Conservation (phyloP, 2,113 vertebrate species). For the Dicrurus megarhynchus region DNA sequence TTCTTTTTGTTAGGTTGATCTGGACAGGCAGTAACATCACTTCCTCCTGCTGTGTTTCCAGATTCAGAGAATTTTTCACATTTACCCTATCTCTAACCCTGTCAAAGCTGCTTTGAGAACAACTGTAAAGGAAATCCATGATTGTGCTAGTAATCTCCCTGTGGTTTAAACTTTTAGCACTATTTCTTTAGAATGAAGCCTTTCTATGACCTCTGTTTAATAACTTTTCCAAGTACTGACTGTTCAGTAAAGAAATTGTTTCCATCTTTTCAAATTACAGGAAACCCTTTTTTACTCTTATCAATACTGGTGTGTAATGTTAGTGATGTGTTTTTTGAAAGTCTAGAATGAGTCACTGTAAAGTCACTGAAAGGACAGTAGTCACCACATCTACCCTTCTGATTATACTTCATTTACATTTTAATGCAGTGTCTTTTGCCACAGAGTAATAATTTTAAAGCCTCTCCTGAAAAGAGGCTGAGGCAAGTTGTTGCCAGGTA, state of each 20-base stretch:
- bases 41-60: slow-evolving; percentile 40
- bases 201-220: slow-evolving; percentile 62
- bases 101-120: slow-evolving; percentile 28
- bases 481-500: not conserved
- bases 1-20: not conserved
- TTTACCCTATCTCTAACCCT: slow-evolving; percentile 2
- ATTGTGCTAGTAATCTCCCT: slow-evolving; percentile 49
- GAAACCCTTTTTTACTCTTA: slow-evolving; percentile 72
- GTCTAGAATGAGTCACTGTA: slow-evolving; percentile 77
- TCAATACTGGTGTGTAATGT: slow-evolving; percentile 60
- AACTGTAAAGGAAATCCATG: slow-evolving; percentile 60
- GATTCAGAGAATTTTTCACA: slow-evolving; percentile 47
- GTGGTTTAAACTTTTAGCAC: slow-evolving; percentile 27
- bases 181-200: slow-evolving; percentile 46
- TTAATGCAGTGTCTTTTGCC: slow-evolving; percentile 43
- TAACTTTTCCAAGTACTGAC: slow-evolving; percentile 57
- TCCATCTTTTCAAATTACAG: slow-evolving; percentile 76
- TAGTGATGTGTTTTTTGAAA: slow-evolving; percentile 75
- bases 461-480: not conserved
- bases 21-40: not conserved
- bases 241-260: slow-evolving; percentile 66
- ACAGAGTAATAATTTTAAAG: slow-evolving; percentile 42
- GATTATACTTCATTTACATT: slow-evolving; percentile 67
- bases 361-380: slow-evolving; percentile 77
- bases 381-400: slow-evolving; percentile 75